Base-by-base conservation (phyloP, 2,888 invertebrate genomes). In the Candidula unifasciata region DNA sequence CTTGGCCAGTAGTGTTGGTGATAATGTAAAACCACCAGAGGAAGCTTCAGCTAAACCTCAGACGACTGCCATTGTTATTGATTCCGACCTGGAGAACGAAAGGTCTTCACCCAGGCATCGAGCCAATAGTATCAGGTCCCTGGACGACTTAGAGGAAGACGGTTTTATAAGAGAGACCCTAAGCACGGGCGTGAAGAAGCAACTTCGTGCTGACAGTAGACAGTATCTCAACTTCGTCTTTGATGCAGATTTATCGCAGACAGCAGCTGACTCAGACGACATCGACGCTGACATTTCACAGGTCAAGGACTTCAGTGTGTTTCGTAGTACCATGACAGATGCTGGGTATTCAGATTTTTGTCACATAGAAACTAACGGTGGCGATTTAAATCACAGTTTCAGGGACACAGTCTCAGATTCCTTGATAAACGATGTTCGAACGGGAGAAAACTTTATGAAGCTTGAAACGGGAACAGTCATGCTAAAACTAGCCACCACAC, bases 211-310 rank as follows among this genome's bases (percentile, higher is more conserved):
- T n/a, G 89, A 89, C 84, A 87, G 88, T 68, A 80, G 89, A 27
- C 89, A 89, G 77, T 90, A 89, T 83, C 85, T 90, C 6, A 90
- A 90, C 82, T 85, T 90, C 74, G 89, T 89, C 24, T 90, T 90
- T 88, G 89, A 89, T 80, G 88, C 87, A 35, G 89, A 89, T 54
- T 69, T 66, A 37, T 44, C 37, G 0, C n/a, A 24, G 3, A 76
- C 52, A 57, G 57, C 66, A 52, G 68, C 30, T 57, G 80, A 81
- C 30, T 8, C 21, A 24, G 78, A 83, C 69, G 85, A 74, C 68
- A 74, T 27, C 27, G 69, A 54, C 33, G 30, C 54, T 57, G 81
- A 73, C 64, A 73, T 54, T 24, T 54, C 24, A 35, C 52, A 74
- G 18, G 44, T 37, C n/a, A 68, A 77, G 21, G 68, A 33, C 35